Evolutionary conservation across 2,888 invertebrate species (phyloP).

Genomic region (Amorpha juglandis): DNA sequence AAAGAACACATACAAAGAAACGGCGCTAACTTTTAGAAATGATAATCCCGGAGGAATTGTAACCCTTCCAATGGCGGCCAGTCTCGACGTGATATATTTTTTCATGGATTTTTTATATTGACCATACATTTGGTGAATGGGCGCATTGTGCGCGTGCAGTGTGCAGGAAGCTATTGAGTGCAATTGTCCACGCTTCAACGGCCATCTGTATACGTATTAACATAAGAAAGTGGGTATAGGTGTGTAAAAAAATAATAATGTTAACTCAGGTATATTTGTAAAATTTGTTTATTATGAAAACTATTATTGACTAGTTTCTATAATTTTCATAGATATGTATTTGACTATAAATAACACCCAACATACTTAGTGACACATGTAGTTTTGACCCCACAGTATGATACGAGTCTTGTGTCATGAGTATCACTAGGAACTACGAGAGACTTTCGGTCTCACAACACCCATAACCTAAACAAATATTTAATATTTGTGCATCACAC

Average conservation of each 20-base stretch:
- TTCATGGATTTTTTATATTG: slow-evolving; percentile 46
- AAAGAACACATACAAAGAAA: slow-evolving; percentile 34
- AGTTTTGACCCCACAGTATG: too few species aligned
- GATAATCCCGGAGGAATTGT: slow-evolving; percentile 68
- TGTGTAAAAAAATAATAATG: slow-evolving; percentile 39
- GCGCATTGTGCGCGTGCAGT: slow-evolving; percentile 66
- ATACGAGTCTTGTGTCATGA: too few species aligned
- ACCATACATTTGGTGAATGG: slow-evolving; percentile 64
- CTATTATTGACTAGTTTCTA: background rate
- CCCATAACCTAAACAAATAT: too few species aligned
- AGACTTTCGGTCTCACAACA: too few species aligned
- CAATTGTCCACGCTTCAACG: slow-evolving; percentile 68
- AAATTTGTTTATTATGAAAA: background rate
- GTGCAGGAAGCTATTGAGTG: slow-evolving; percentile 72
- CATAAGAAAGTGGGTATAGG: slow-evolving; percentile 53
- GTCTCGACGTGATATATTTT: slow-evolving; percentile 46
- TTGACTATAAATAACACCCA: too few species aligned
- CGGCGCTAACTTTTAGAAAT: slow-evolving; percentile 72
- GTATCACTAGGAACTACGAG: too few species aligned
- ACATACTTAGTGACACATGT: too few species aligned
- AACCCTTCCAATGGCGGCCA: slow-evolving; percentile 56
- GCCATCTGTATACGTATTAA: slow-evolving; percentile 57
- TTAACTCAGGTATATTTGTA: background rate
- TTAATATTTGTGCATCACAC: too few species aligned
- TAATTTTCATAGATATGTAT: background rate